Evolutionary conservation across 2,113 vertebrate genomes (phyloP).

Genomic region (Pitta sordida): DNA sequence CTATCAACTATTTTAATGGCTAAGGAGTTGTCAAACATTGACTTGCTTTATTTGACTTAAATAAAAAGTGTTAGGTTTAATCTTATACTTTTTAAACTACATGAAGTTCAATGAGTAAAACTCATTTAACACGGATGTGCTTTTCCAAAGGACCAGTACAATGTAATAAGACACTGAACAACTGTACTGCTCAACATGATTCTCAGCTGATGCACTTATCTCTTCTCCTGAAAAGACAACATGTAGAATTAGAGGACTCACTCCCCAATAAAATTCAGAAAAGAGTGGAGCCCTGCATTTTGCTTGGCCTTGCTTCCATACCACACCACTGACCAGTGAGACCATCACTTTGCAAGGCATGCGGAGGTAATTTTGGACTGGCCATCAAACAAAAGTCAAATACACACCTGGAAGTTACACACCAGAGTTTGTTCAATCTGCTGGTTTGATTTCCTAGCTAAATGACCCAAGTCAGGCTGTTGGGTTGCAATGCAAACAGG

Average conservation of each 20-base stretch:
- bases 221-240: not conserved
- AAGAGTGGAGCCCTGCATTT: not conserved
- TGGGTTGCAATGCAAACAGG: not conserved
- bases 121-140: not conserved
- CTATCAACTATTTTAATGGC: not conserved
- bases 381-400: conserved; percentile 9
- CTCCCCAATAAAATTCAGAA: not conserved
- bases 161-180: not conserved
- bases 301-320: not conserved
- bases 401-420: conserved; percentile 19
- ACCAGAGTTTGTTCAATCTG: not conserved
- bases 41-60: not conserved
- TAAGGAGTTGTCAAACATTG: not conserved
- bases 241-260: not conserved
- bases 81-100: not conserved
- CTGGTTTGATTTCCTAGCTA: not conserved
- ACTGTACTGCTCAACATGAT: not conserved
- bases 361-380: not conserved
- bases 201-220: not conserved
- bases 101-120: not conserved
- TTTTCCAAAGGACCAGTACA: not conserved
- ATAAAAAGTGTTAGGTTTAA: not conserved
- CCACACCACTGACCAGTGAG: not conserved
- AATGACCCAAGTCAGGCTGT: not conserved
- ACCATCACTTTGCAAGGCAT: not conserved